phyloP scores from a whole-genome alignment of 2,797 vertebrate genomes.

The Phoebastria nigripes region DNA sequence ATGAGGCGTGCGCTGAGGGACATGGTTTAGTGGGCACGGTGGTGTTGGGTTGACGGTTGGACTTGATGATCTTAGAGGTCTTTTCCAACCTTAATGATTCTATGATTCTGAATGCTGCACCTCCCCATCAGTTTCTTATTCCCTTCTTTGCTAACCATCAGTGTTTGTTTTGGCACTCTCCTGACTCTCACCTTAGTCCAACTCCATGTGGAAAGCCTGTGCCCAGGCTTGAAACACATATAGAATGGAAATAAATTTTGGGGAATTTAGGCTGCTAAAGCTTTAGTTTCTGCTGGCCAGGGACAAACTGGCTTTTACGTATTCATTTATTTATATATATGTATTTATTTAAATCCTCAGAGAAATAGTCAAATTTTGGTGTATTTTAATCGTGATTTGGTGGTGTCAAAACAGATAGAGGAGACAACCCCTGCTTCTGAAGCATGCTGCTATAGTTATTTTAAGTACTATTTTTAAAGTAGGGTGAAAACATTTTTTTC shows the following conservation, averaged over 20 bases:
- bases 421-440: not conserved
- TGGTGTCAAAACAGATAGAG: not conserved
- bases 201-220: not conserved
- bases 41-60: no score
- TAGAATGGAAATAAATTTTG: not conserved
- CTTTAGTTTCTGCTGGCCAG: not conserved
- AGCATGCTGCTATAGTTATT: not conserved
- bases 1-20: no score
- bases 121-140: not conserved
- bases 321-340: not conserved
- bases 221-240: not conserved
- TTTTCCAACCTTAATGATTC: no score
- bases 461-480: not conserved
- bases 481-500: not conserved
- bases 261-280: not conserved
- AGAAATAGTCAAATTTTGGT: not conserved
- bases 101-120: not conserved
- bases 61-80: no score
- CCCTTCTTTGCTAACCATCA: not conserved
- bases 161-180: not conserved
- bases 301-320: not conserved
- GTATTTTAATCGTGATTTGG: not conserved
- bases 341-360: not conserved
- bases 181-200: not conserved
- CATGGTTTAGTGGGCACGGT: no score